Conservation (phyloP, 2,888 invertebrate genomes). For the Pecten maximus region DNA sequence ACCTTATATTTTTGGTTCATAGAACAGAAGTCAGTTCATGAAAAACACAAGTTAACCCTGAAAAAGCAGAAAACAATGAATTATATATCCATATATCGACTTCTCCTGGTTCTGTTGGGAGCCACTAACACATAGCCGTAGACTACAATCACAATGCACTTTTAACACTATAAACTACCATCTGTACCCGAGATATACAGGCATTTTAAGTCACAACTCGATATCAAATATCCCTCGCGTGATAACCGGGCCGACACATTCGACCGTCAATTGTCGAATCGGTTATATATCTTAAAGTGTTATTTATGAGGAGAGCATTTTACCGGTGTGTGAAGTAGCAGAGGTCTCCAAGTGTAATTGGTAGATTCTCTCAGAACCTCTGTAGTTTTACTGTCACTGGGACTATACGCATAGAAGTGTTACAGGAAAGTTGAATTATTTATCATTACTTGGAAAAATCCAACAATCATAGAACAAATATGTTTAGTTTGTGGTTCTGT, state of each 20-base stretch:
- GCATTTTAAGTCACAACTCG: slow-evolving; percentile 22
- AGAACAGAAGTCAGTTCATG: background rate
- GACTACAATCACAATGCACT: background rate
- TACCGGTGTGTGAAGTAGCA: background rate
- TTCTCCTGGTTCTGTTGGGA: background rate
- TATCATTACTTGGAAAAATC: background rate
- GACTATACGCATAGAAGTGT: background rate
- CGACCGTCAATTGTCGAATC: slow-evolving; percentile 9
- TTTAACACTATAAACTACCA: background rate
- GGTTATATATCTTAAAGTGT: background rate
- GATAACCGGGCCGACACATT: background rate
- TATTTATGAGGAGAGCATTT: background rate
- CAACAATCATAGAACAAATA: too few species aligned
- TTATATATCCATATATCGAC: background rate
- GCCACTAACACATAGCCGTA: background rate
- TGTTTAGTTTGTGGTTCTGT: too few species aligned
- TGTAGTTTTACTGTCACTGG: background rate
- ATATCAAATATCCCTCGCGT: background rate
- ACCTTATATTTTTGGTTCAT: background rate
- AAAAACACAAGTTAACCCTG: background rate
- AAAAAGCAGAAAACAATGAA: background rate
- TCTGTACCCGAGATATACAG: background rate
- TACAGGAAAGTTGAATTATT: background rate
- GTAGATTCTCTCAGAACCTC: background rate
- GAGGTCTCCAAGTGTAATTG: background rate